Evolutionary conservation across 1,140 invertebrate genomes (phyloP).

Genomic region (Cydia splendana): DNA sequence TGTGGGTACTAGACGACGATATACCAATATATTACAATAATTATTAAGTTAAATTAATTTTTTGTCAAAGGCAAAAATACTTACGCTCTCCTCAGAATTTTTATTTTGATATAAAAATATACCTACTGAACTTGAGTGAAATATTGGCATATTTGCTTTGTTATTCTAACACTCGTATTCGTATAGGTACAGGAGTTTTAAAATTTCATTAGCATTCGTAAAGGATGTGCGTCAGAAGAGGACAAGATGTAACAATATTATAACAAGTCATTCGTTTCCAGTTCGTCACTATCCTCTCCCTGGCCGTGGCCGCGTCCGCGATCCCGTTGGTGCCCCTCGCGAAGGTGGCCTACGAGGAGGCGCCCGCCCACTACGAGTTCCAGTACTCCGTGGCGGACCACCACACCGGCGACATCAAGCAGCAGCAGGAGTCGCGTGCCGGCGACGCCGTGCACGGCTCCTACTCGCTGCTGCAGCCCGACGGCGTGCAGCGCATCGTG

Average conservation of each 20-base stretch:
- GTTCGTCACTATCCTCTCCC: conserved; percentile 58
- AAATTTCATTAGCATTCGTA: no score
- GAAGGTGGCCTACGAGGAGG: conserved; percentile 71
- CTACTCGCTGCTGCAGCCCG: conserved; percentile 82
- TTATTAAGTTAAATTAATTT: no score
- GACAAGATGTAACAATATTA: not conserved
- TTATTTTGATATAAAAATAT: no score
- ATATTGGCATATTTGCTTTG: no score
- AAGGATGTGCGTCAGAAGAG: no score
- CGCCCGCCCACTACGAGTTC: conserved; percentile 84
- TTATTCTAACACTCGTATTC: no score
- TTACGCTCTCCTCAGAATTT: no score
- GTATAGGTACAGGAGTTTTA: no score
- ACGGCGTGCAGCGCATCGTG: conserved; percentile 81
- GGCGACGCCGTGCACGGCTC: conserved; percentile 83
- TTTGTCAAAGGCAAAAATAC: no score
- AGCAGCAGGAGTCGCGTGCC: conserved; percentile 67
- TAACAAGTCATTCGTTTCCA: conserved; percentile 39
- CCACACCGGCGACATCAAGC: conserved; percentile 76
- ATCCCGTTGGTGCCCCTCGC: conserved; percentile 53
- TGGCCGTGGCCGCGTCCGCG: conserved; percentile 58
- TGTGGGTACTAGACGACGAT: no score
- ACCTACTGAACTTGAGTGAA: no score
- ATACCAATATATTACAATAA: no score
- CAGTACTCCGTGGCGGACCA: conserved; percentile 84